Evolutionary conservation across 2,113 vertebrate species (phyloP).

Genomic region (Ictidomys tridecemlineatus): DNA sequence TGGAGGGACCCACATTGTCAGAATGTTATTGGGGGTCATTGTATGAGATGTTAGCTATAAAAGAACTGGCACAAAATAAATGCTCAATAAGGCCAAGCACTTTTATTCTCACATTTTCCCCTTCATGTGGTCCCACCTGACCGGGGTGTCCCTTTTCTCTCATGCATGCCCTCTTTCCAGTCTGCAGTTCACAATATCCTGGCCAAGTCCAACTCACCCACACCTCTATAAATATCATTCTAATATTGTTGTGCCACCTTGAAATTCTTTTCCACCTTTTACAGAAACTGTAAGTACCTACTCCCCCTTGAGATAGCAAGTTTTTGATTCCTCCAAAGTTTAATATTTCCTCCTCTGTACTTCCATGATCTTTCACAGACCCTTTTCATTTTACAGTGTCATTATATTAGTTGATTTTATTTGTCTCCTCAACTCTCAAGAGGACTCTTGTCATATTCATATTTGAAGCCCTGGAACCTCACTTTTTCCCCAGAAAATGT

Average conservation of each 20-base stretch:
- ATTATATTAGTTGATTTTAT: background rate
- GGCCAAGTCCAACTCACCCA: background rate
- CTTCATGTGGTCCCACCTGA: fast-evolving
- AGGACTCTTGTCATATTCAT: background rate
- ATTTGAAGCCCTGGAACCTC: background rate
- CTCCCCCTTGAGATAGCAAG: background rate
- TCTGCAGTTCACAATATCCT: background rate
- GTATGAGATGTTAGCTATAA: background rate
- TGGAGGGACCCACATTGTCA: background rate
- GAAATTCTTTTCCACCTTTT: slow-evolving; percentile 3
- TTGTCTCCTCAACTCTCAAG: background rate
- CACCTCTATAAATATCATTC: background rate
- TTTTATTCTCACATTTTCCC: background rate
- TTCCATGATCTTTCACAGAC: background rate
- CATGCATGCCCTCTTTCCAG: fast-evolving
- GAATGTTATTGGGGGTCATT: background rate
- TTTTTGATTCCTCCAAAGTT: background rate
- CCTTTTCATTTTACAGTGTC: background rate
- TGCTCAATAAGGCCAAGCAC: background rate
- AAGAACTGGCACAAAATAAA: slow-evolving; percentile 1
- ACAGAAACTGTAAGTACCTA: background rate
- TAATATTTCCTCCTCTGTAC: background rate
- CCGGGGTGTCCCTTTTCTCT: background rate
- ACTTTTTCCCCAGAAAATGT: background rate
- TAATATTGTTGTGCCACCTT: background rate